Conservation (phyloP, 1,140 invertebrate species). For the Meloidogyne exigua region DNA sequence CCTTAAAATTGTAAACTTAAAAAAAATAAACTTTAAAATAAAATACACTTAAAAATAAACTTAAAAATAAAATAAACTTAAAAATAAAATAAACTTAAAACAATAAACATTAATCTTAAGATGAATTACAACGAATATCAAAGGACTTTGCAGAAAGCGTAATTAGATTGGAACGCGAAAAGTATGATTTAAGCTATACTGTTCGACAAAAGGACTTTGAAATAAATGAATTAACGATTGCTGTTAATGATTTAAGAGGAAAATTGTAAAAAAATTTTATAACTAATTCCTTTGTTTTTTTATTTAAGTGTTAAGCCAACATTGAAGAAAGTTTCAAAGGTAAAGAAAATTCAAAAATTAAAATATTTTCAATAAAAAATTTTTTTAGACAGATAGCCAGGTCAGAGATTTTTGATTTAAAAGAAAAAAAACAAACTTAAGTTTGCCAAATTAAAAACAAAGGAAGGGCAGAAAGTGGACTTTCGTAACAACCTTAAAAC, state of each 20-base stretch:
- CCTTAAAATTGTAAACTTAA: too few species aligned
- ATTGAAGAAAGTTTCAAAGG: constrained; percentile 98
- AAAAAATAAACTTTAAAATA: background rate
- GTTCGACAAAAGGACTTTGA: constrained; percentile 84
- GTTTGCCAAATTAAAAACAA: constrained; percentile 53
- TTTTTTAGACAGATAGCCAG: background rate
- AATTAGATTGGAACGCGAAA: constrained; percentile 85
- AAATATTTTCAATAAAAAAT: background rate
- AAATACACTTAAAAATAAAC: too few species aligned
- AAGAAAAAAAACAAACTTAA: background rate
- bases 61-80: background rate
- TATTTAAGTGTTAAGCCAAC: constrained; percentile 82
- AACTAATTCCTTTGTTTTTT: background rate
- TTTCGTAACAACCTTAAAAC: constrained; percentile 87
- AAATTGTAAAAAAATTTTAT: constrained; percentile 80
- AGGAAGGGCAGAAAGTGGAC: constrained; percentile 70
- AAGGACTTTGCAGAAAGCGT: constrained; percentile 87
- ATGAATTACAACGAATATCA: constrained; percentile 89
- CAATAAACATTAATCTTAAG: constrained; percentile 59
- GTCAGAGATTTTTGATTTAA: background rate
- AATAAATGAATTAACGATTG: constrained; percentile 94
- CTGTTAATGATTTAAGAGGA: constrained; percentile 98
- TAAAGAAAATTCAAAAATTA: constrained; percentile 67
- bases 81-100: too few species aligned
- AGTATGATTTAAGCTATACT: constrained; percentile 94